Evolutionary conservation across 2,797 vertebrate species (phyloP).

Genomic region (Muraenolepis orangiensis): DNA sequence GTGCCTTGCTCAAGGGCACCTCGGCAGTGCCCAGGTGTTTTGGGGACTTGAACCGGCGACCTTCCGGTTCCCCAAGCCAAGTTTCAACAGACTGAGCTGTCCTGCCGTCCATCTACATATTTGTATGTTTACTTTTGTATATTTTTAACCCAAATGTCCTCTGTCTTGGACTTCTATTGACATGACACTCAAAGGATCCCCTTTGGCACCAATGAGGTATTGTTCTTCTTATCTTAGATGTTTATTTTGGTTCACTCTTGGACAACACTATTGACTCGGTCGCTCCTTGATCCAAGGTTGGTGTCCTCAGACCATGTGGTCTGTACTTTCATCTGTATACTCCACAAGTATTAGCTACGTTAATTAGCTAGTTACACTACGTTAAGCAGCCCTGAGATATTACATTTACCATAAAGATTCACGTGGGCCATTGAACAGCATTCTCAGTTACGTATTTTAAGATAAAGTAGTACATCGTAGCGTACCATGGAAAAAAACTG

Average conservation of each 20-base stretch:
- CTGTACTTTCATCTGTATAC: too few species aligned
- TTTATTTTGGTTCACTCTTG: constrained; percentile 43
- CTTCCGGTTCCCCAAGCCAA: too few species aligned
- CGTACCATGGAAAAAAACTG: not conserved
- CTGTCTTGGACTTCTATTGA: not conserved
- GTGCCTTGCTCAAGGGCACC: too few species aligned
- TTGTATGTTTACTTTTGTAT: not conserved
- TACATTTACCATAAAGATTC: not conserved
- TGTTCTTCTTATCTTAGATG: constrained; percentile 54
- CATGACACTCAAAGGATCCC: not conserved
- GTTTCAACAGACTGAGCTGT: too few species aligned
- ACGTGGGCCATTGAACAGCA: not conserved
- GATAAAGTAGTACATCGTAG: not conserved
- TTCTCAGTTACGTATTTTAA: not conserved
- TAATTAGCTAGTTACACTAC: not conserved
- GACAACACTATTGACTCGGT: constrained; percentile 63
- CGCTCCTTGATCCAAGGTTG: constrained; percentile 5
- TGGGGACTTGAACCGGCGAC: too few species aligned
- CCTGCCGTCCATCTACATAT: too few species aligned
- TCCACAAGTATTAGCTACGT: too few species aligned
- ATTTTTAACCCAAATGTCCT: not conserved
- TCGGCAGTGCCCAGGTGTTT: too few species aligned
- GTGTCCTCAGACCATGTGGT: not conserved
- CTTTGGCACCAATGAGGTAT: not conserved
- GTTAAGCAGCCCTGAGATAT: not conserved